Conservation (phyloP, 2,797 vertebrate species). For the Pangasius macronema region DNA sequence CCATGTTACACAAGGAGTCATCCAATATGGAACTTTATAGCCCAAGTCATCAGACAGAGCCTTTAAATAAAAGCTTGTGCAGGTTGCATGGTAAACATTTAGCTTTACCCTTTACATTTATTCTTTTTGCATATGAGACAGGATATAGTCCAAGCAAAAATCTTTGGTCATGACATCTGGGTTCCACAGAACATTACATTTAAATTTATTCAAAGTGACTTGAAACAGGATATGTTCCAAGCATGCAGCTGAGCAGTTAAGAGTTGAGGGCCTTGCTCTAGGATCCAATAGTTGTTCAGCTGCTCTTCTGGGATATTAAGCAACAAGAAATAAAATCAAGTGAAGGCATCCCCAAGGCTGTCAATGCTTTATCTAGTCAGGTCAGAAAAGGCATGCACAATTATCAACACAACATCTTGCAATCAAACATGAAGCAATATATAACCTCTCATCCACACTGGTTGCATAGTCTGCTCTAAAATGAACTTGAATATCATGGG, state of each 20-base stretch:
- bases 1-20: neutral
- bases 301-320: conserved; percentile 3
- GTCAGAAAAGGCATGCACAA: neutral
- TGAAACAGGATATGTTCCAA: neutral
- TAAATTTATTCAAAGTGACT: neutral
- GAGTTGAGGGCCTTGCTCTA: neutral
- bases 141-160: neutral
- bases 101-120: too few relatives aligned
- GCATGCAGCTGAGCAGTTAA: conserved; percentile 3
- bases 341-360: neutral
- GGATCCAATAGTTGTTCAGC: neutral
- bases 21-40: neutral
- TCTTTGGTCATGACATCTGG: neutral
- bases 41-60: neutral
- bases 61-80: neutral
- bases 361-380: neutral
- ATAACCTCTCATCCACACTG: conserved; percentile 39
- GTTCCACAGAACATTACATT: neutral
- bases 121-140: neutral
- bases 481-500: conserved; percentile 30
- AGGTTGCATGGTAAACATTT: neutral
- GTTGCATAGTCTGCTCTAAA: conserved; percentile 17
- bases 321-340: conserved; percentile 17
- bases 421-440: conserved; percentile 39
- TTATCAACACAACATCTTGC: conserved; percentile 5